Evolutionary conservation across 2,888 invertebrate genomes (phyloP).

Genomic region (Hyles lineata): DNA sequence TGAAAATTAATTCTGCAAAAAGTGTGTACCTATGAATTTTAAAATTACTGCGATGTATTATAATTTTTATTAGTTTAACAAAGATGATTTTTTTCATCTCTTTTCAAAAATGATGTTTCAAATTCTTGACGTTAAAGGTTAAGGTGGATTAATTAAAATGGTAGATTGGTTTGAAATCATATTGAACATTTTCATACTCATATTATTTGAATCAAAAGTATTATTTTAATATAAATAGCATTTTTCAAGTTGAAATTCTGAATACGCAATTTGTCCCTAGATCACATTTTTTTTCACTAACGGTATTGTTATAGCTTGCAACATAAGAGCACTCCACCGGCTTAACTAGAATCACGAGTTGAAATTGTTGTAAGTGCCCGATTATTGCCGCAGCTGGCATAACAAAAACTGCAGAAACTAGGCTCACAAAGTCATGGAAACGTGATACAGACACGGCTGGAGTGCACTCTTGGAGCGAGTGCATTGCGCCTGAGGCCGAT

Average conservation of each 20-base stretch:
- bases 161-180: no score
- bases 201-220: no score
- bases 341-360: no score
- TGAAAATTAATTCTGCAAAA: background rate
- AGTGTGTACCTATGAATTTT: background rate
- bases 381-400: background rate
- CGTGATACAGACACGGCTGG: conserved; percentile 21
- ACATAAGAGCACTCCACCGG: no score
- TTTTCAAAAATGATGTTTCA: background rate
- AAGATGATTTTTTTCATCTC: background rate
- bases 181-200: no score
- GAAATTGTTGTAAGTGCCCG: no score
- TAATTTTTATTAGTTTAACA: background rate
- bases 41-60: background rate
- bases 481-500: conserved; percentile 30
- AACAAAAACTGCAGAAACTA: background rate
- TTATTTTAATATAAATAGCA: no score
- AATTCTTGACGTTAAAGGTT: background rate
- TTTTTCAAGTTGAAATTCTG: no score
- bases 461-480: conserved; percentile 45
- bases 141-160: no score
- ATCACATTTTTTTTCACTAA: no score
- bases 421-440: background rate
- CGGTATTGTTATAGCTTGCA: no score
- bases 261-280: no score